Evolutionary conservation across 2,888 invertebrate species (phyloP), one percentile per base, ranked within the genome.

Genomic region (Ametastegia equiseti): DNA sequence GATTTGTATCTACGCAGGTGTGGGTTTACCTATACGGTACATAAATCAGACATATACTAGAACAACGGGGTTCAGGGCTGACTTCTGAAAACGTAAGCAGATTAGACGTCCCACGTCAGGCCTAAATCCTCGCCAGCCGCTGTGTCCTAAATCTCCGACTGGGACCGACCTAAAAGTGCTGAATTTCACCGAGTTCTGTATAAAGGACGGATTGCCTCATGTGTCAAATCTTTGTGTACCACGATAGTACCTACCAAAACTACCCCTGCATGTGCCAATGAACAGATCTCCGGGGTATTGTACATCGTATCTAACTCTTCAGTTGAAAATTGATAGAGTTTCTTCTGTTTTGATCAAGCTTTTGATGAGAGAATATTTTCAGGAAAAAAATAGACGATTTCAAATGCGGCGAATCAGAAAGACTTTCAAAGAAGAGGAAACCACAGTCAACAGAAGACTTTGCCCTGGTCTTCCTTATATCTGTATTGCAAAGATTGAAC

Each of bases 71-170:
- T 71, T 47, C 42, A 47, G 45, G 71, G 30, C 15, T 47, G 71
- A 54, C 54, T 54, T 50, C 75, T 50, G 57, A 75, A 75, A 33
- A 54, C 75, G 75, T 75, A 75, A 75, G 75, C 75, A 75, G 75
- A 75, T 75, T 75, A 54, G 33, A 36, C 36, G 36, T 33, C 75
- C 75, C 27, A 36, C 33, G 57, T 54, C 75, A 57, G 57, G 39
- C 39, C 39, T 57, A 57, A 57, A 54, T 75, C 57, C 75, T 75
- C 27, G 36, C 27, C 71, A 47, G 71, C 75, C 54, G 75, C 54
- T 36, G 54, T 54, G 54, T 36, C 75, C 57, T 39, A 75, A 75
- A 75, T 75, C 54, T 75, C 54, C 54, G 19, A 75, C n/a, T 75
- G 15, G 45, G 15, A n/a, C 30, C 45, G 45, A 71, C n/a, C 27